These are phyloP conservation scores for Solea solea DNA, from an alignment of 2,113 vertebrate species.

Conservation along the genomic window DNA sequence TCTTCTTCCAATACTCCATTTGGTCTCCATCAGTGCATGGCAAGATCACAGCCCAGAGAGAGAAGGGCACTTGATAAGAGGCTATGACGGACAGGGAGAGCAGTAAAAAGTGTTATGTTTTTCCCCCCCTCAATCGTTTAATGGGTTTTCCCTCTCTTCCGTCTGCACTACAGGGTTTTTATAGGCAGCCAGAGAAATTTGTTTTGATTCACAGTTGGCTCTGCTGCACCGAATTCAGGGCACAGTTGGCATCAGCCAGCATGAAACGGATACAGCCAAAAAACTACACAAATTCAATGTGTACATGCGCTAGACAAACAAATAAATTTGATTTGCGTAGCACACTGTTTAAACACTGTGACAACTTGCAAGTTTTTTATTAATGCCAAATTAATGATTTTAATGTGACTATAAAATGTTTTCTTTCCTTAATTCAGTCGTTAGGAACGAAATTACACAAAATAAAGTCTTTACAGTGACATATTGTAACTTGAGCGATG, in stretches of 20 bases:
- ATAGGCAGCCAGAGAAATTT: slow-evolving; percentile 25
- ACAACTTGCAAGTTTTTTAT: neutral
- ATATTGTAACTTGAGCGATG: no score
- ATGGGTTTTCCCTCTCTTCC: slow-evolving; percentile 44
- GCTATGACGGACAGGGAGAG: slow-evolving; percentile 49
- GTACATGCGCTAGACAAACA: slow-evolving; percentile 16
- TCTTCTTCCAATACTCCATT: slow-evolving; percentile 70
- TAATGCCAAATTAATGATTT: neutral
- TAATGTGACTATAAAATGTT: neutral
- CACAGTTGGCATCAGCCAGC: slow-evolving; percentile 23
- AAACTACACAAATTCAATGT: slow-evolving; percentile 10
- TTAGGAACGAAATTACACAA: no score
- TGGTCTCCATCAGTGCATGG: slow-evolving; percentile 70
- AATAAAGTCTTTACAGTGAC: no score
- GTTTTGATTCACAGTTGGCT: slow-evolving; percentile 37
- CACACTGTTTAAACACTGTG: neutral
- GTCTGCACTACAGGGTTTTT: slow-evolving; percentile 56
- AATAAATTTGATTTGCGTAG: slow-evolving; percentile 12
- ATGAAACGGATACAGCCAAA: slow-evolving; percentile 16
- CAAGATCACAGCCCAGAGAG: slow-evolving; percentile 55
- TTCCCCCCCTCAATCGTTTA: slow-evolving; percentile 54
- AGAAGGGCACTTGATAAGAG: slow-evolving; percentile 64
- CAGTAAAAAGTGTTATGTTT: slow-evolving; percentile 47
- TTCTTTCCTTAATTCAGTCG: neutral
- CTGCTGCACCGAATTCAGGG: slow-evolving; percentile 6